Percentiles rank a stretch among this genome's conserved stretches.
Evolutionary conservation across 2,888 invertebrate genomes (phyloP).

Genomic region (Himalopsyche japonica): DNA sequence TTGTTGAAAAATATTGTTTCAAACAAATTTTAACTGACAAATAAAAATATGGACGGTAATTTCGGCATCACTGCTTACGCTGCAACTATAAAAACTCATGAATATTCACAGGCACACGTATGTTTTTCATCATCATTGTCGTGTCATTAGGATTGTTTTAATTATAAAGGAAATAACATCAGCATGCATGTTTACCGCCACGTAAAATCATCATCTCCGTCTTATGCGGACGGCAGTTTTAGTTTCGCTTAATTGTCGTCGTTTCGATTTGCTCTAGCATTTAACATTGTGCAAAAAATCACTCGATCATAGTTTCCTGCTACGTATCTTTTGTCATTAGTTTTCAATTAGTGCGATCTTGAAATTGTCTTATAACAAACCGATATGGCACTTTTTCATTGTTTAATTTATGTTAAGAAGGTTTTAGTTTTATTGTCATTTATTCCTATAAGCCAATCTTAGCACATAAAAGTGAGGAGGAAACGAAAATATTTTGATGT

Average conservation of each 20-base stretch:
- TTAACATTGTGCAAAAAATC: background rate
- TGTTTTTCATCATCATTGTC: background rate
- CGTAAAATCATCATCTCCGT: background rate
- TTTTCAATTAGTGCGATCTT: background rate
- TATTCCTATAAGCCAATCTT: too few relatives aligned
- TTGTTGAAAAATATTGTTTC: too few relatives aligned
- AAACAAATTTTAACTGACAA: too few relatives aligned
- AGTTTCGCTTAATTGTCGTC: background rate
- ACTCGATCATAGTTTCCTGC: background rate
- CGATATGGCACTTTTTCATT: too few relatives aligned
- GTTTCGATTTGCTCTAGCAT: background rate
- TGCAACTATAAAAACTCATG: background rate
- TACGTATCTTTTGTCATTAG: background rate
- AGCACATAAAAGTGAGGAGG: too few relatives aligned
- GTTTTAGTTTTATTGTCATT: too few relatives aligned
- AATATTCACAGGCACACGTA: background rate
- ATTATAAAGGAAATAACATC: background rate
- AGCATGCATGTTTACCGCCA: background rate
- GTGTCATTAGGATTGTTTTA: background rate
- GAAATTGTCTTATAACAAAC: background rate
- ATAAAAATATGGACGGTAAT: too few relatives aligned
- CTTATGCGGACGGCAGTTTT: background rate
- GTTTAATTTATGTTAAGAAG: too few relatives aligned
- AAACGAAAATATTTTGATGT: too few relatives aligned
- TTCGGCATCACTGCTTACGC: too few relatives aligned